Evolutionary conservation across 2,888 invertebrate genomes (phyloP).

Genomic region (Calliopum simillimum): DNA sequence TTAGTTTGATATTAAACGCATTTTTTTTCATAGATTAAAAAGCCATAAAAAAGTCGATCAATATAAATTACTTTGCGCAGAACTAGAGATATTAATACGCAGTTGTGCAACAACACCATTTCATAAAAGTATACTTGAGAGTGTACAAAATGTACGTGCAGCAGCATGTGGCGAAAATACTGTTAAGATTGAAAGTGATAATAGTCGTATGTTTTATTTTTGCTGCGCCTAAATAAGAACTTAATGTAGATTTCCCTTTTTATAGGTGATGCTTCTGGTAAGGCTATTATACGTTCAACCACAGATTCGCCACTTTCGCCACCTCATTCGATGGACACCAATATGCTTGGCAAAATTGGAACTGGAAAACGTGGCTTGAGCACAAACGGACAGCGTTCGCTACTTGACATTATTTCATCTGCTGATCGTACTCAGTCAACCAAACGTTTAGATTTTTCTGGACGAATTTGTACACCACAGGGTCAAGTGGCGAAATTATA

Average conservation of each 20-base stretch:
- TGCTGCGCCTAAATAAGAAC: too few relatives aligned
- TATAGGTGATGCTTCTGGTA: slow-evolving; percentile 48
- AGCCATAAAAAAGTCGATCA: slow-evolving; percentile 84
- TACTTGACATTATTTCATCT: slow-evolving; percentile 71
- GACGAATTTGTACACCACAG: slow-evolving; percentile 75
- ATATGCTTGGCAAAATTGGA: slow-evolving; percentile 53
- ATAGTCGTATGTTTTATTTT: slow-evolving; percentile 46
- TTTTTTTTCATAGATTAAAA: slow-evolving; percentile 53
- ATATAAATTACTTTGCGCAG: slow-evolving; percentile 90
- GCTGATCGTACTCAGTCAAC: slow-evolving; percentile 69
- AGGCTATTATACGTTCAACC: slow-evolving; percentile 77
- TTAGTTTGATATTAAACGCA: background rate
- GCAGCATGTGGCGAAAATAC: slow-evolving; percentile 69
- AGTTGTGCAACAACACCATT: slow-evolving; percentile 81
- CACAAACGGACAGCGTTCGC: slow-evolving; percentile 62
- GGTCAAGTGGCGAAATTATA: slow-evolving; percentile 79
- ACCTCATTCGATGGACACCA: slow-evolving; percentile 70
- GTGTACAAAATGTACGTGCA: slow-evolving; percentile 75
- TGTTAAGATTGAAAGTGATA: slow-evolving; percentile 73
- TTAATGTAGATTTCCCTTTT: too few relatives aligned
- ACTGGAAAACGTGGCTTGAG: slow-evolving; percentile 52
- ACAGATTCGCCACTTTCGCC: slow-evolving; percentile 90
- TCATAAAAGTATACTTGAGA: slow-evolving; percentile 82
- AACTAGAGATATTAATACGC: slow-evolving; percentile 85
- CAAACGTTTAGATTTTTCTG: slow-evolving; percentile 72